Evolutionary conservation across 1,140 invertebrate species (phyloP), one percentile per base, ranked within the genome.

Genomic region (Pseudachorutes palmiensis): DNA sequence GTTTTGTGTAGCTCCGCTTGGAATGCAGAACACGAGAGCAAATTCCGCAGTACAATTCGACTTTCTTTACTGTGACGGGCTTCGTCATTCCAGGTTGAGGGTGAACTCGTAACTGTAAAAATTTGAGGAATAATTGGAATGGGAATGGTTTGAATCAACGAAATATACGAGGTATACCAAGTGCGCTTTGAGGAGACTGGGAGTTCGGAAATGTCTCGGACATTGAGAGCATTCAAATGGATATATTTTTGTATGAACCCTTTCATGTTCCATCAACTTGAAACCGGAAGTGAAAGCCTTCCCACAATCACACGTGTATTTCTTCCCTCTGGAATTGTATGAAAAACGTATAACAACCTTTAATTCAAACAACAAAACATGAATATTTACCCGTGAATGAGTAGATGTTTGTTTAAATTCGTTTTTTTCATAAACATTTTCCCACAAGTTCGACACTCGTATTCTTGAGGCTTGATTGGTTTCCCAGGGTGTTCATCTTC

Each of bases 1-100:
- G 90, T 89, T 89, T 91, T 0, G 83, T 82, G 49, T 91, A 82
- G 77, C 90, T 91, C 61, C 87, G 88, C 75, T 87, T 86, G 29
- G 89, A 89, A 70, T 58, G 61, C 12, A 68, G 22, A 19, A 68
- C 32, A 22, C 66, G 66, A 33, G 48, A 30, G 55, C 66, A 68
- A 55, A 68, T 64, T 55, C 22, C 31, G 57, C 66, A 68, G 26
- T 28, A 67, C 1, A 63, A 57, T 28, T 68, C 66, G 26, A 58
- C 12, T 28, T 68, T 68, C 32, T 59, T 58, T 2, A 29, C 29
- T 3, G 33, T 55, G 2, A 55, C 22, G 58, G 32, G 58, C 26
- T 49, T 33, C 29, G 29, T 5, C 14, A 22, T 14, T 2, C 22
- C 30, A 9, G 48, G 9, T 51, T 12, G 2, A 3, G 48, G 31